Percentiles rank a stretch among this genome's conserved stretches.
Evolutionary conservation across 2,113 vertebrate species (phyloP).

Genomic region (Planiliza haematocheilus): DNA sequence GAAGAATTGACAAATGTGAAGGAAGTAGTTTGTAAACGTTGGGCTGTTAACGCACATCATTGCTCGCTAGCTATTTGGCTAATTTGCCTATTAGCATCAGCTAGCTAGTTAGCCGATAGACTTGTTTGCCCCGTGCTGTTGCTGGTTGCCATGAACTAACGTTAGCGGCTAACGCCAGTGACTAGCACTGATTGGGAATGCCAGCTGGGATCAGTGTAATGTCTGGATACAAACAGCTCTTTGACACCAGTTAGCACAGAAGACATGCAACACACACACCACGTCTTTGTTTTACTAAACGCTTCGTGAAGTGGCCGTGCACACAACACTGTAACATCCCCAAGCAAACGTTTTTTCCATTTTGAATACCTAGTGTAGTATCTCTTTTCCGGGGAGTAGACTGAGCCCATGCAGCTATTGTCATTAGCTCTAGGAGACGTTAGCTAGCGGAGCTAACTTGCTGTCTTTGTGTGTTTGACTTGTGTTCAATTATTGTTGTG

Average conservation of each 20-base stretch:
- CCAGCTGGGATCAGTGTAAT: conserved; percentile 66
- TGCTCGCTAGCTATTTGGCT: conserved; percentile 71
- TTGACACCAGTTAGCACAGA: conserved; percentile 57
- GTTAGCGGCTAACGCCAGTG: conserved; percentile 74
- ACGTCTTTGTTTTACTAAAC: neutral
- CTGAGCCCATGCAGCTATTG: conserved; percentile 76
- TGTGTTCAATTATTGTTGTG: conserved; percentile 47
- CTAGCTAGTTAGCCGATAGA: conserved; percentile 73
- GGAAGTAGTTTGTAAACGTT: conserved; percentile 59
- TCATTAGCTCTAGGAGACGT: conserved; percentile 72
- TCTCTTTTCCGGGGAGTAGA: conserved; percentile 67
- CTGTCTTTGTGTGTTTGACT: conserved; percentile 75
- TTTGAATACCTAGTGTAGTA: conserved; percentile 9
- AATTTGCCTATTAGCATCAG: conserved; percentile 76
- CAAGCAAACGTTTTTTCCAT: neutral
- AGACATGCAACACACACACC: conserved; percentile 8
- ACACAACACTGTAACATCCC: neutral
- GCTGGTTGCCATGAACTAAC: conserved; percentile 63
- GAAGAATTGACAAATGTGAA: conserved; percentile 36
- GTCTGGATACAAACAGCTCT: conserved; percentile 56
- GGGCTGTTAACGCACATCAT: conserved; percentile 60
- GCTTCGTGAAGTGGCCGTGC: neutral
- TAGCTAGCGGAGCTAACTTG: conserved; percentile 72
- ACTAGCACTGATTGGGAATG: conserved; percentile 77
- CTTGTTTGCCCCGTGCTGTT: conserved; percentile 67